Evolutionary conservation across 2,888 invertebrate genomes (phyloP).

Genomic region (Phalangium opilio): DNA sequence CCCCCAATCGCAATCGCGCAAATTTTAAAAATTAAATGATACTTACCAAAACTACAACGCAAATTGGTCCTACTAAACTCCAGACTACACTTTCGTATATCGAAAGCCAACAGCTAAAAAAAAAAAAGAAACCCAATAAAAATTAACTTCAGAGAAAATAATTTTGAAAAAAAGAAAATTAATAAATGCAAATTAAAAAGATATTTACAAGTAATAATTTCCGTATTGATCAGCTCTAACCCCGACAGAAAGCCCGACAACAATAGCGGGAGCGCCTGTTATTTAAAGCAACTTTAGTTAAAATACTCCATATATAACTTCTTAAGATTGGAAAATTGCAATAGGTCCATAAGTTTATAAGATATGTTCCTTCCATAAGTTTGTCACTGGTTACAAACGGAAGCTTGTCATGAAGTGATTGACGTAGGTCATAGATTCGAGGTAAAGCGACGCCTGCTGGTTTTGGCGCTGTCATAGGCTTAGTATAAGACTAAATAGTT

Average conservation of each 20-base stretch:
- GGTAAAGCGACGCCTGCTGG: no score
- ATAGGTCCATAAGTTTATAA: no score
- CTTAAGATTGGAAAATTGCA: neutral
- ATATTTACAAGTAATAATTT: conserved; percentile 74
- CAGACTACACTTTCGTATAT: conserved; percentile 85
- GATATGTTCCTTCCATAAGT: no score
- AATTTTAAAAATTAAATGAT: neutral
- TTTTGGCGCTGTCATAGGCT: no score
- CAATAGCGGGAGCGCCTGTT: conserved; percentile 53
- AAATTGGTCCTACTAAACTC: conserved; percentile 86
- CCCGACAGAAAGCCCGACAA: conserved; percentile 77
- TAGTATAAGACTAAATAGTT: neutral
- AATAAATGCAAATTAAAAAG: neutral
- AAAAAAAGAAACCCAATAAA: conserved; percentile 13
- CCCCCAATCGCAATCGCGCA: no score
- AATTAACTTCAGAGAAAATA: neutral
- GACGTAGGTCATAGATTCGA: no score
- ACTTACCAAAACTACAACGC: conserved; percentile 45
- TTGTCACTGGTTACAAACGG: no score
- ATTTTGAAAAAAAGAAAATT: neutral
- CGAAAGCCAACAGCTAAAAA: conserved; percentile 78
- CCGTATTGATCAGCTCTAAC: conserved; percentile 90
- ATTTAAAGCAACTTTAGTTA: neutral
- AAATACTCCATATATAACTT: conserved; percentile 1
- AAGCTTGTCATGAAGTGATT: no score